A percentile compares a stretch with the other conserved stretches of the same genome.
Conservation (phyloP, 2,797 vertebrate genomes). For the Sardinella longiceps region DNA sequence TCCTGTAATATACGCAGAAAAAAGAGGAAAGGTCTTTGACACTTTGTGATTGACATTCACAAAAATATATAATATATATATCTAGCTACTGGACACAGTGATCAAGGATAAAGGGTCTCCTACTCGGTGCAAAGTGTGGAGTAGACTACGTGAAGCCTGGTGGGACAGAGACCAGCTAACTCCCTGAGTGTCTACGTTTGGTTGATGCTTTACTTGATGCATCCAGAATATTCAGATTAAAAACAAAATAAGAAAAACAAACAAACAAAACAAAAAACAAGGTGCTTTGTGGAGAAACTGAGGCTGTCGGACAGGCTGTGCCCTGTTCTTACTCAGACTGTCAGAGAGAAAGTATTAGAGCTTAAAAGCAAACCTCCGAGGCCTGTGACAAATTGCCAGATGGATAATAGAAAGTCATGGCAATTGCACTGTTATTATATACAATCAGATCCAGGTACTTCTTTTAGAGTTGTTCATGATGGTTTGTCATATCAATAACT, state of each 20-base stretch:
- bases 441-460: neutral
- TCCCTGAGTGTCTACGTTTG: slow-evolving; percentile 72
- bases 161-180: slow-evolving; percentile 73
- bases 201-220: slow-evolving; percentile 39
- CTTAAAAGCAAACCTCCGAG: slow-evolving; percentile 37
- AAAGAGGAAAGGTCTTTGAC: slow-evolving; percentile 70
- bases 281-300: slow-evolving; percentile 23
- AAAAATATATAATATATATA: slow-evolving; percentile 69
- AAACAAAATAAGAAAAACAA: slow-evolving; percentile 22
- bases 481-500: neutral
- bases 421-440: slow-evolving; percentile 28
- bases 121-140: slow-evolving; percentile 74
- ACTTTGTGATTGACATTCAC: slow-evolving; percentile 87
- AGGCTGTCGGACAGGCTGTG: neutral
- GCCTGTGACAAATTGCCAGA: slow-evolving; percentile 31
- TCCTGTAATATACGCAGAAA: slow-evolving; percentile 71
- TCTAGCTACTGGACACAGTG: slow-evolving; percentile 81
- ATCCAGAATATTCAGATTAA: slow-evolving; percentile 24
- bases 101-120: slow-evolving; percentile 79
- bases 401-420: slow-evolving; percentile 22
- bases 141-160: slow-evolving; percentile 70
- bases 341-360: slow-evolving; percentile 21
- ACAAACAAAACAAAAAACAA: slow-evolving; percentile 4
- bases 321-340: neutral
- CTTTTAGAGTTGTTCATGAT: neutral